Percentiles rank a stretch among this genome's conserved stretches.
phyloP scores from a whole-genome alignment of 2,888 invertebrate genomes.

The Melanotus villosus region DNA sequence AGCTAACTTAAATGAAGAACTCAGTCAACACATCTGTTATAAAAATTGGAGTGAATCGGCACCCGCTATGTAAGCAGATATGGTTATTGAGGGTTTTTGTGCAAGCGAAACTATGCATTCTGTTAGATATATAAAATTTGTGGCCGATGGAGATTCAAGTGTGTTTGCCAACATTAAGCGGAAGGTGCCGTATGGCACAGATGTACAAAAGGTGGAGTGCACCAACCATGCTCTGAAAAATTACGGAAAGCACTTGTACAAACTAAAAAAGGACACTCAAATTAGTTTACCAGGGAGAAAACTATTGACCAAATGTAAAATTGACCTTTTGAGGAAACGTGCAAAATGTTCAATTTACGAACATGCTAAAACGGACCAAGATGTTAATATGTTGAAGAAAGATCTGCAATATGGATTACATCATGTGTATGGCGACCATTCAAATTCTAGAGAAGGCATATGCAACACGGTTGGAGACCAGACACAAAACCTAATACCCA shows the following conservation, averaged over 20 bases:
- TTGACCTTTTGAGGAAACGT: not conserved
- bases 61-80: constrained; percentile 46
- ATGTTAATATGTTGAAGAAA: constrained; percentile 35
- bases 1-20: constrained; percentile 10
- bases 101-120: constrained; percentile 44
- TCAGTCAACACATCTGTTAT: constrained; percentile 43
- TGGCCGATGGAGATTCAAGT: constrained; percentile 51
- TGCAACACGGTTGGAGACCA: constrained; percentile 16
- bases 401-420: constrained; percentile 23
- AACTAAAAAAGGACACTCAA: constrained; percentile 40
- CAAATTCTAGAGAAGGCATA: constrained; percentile 1
- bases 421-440: no score
- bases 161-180: constrained; percentile 43
- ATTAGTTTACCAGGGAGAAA: constrained; percentile 44
- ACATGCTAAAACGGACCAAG: constrained; percentile 37
- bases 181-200: constrained; percentile 48
- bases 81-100: constrained; percentile 47
- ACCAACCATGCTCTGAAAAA: constrained; percentile 51
- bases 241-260: constrained; percentile 43
- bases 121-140: constrained; percentile 38
- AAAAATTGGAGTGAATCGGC: constrained; percentile 48
- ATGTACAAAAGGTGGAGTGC: constrained; percentile 48
- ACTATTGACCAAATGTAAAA: constrained; percentile 16
- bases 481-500: not conserved
- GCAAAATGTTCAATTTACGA: constrained; percentile 48